These are phyloP conservation scores for Tor tambroides DNA, from an alignment of 2,113 vertebrate species.

Conservation along the genomic window DNA sequence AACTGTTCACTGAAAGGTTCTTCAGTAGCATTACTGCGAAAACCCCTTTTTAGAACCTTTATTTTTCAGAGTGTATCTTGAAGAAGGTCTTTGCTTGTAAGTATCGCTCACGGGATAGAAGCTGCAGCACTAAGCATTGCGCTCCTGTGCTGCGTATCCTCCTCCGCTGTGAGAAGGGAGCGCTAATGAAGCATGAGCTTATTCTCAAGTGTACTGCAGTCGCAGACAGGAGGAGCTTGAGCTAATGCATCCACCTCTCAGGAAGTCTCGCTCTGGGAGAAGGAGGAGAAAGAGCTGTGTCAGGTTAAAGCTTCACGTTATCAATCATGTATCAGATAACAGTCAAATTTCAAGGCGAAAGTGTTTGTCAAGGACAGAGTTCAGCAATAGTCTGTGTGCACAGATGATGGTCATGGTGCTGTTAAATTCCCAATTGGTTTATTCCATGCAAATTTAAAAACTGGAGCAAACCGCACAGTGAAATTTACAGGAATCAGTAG, in stretches of 20 bases:
- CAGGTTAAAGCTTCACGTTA: slow-evolving; percentile 6
- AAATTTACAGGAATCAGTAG: not conserved
- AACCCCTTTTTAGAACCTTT: not conserved
- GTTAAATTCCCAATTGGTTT: not conserved
- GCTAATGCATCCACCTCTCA: slow-evolving; percentile 36
- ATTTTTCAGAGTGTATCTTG: not conserved
- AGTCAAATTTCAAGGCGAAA: not conserved
- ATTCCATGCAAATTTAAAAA: not conserved
- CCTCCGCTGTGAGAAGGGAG: slow-evolving; percentile 8
- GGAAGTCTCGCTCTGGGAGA: not conserved
- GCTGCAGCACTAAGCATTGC: not conserved
- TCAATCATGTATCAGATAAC: not conserved
- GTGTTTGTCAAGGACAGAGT: not conserved
- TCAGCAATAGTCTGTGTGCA: not conserved
- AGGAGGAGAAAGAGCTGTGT: slow-evolving; percentile 30
- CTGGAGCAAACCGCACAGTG: not conserved
- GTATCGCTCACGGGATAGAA: not conserved
- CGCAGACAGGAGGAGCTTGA: slow-evolving; percentile 12
- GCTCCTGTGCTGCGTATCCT: slow-evolving; percentile 1
- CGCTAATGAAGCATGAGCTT: slow-evolving; percentile 10
- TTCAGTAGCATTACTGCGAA: not conserved
- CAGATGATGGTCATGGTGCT: not conserved
- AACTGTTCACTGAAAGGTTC: not conserved
- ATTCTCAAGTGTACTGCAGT: slow-evolving; percentile 30
- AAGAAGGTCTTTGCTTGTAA: not conserved